Conservation (phyloP, 1,140 invertebrate species). For the Diorhabda elongata region DNA sequence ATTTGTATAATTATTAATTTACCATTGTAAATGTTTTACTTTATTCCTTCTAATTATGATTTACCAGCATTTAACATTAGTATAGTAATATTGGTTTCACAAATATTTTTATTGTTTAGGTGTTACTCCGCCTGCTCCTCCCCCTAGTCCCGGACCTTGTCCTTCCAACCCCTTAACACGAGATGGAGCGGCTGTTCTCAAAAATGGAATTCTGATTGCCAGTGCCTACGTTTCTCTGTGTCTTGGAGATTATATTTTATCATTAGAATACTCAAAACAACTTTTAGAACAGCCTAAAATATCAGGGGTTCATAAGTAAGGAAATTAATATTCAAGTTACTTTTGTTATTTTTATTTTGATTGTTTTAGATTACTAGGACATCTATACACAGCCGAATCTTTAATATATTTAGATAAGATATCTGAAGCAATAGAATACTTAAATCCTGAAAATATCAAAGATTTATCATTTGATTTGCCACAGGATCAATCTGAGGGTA, state of each 20-base stretch:
- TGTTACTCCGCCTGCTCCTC: constrained; percentile 38
- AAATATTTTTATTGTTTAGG: constrained; percentile 9
- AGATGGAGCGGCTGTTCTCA: constrained; percentile 49
- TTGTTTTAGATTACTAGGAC: constrained; percentile 68
- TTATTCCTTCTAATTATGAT: no score
- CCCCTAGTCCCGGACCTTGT: constrained; percentile 36
- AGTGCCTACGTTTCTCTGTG: constrained; percentile 81
- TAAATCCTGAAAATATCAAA: constrained; percentile 73
- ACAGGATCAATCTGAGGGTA: constrained; percentile 42
- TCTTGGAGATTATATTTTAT: constrained; percentile 78
- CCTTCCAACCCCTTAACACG: constrained; percentile 47
- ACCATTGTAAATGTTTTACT: no score
- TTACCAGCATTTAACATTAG: no score
- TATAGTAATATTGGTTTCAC: no score
- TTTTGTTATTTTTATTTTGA: background rate
- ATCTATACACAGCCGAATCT: constrained; percentile 87
- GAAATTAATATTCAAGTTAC: background rate
- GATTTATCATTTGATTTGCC: constrained; percentile 53
- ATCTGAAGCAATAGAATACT: constrained; percentile 76
- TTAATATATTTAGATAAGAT: constrained; percentile 80
- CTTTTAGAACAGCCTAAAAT: constrained; percentile 62
- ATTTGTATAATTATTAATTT: no score
- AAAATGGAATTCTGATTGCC: constrained; percentile 70
- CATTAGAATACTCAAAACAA: constrained; percentile 70
- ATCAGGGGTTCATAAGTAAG: constrained; percentile 61